Evolutionary conservation across 2,113 vertebrate genomes (phyloP).

Genomic region (Caranx ignobilis): DNA sequence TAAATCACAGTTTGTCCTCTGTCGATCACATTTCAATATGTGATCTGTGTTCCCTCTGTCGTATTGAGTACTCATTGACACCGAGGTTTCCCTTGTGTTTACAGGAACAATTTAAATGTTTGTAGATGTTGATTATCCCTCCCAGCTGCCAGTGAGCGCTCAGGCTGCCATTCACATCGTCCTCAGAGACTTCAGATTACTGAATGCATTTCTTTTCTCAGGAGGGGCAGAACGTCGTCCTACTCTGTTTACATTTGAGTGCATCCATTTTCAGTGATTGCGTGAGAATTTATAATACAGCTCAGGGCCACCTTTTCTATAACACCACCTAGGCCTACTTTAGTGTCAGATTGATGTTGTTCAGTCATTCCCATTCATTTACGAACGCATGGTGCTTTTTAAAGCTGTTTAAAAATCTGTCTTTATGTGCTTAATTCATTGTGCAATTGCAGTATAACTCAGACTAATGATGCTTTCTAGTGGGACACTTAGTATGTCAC

Average conservation of each 20-base stretch:
- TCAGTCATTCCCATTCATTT: background rate
- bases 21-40: too few relatives aligned
- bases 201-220: background rate
- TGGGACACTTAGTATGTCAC: background rate
- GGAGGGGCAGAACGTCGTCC: background rate
- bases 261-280: background rate
- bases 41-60: too few relatives aligned
- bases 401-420: background rate
- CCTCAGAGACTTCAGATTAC: background rate
- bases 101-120: background rate
- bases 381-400: background rate
- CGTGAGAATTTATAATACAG: background rate
- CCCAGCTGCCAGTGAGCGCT: slow-evolving; percentile 14
- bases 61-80: background rate
- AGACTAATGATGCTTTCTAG: background rate
- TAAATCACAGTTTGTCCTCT: too few relatives aligned
- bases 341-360: background rate
- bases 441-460: background rate
- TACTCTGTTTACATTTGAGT: background rate
- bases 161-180: slow-evolving; percentile 4
- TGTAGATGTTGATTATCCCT: slow-evolving; percentile 29
- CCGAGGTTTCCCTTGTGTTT: background rate
- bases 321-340: background rate
- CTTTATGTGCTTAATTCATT: background rate
- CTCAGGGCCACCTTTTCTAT: background rate